Base-by-base conservation (phyloP, 1,140 invertebrate genomes). In the Drosophila malerkotliana region DNA sequence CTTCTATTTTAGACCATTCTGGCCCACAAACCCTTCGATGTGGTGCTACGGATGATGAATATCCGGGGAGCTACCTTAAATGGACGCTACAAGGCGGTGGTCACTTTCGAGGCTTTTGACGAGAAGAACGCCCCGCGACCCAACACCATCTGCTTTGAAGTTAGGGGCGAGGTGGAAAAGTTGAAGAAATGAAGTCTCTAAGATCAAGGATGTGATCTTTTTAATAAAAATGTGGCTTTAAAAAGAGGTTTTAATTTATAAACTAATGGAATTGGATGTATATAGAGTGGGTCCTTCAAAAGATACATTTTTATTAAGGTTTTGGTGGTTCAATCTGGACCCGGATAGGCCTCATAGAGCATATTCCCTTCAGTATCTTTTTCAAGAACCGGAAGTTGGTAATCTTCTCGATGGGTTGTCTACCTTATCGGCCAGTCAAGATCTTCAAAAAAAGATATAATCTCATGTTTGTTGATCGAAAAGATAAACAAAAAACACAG, bases 61-160 rank as follows among this genome's bases (percentile, higher is more conserved):
- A 32, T 87, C 5, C 57, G 62, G 2, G 82, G 66, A 0, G 5
- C 59, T 6, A 18, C 12, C 8, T 32, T 82, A 1, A 8, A 45
- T 4, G 82, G 82, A n/a, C 79, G 79, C 30, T 87, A 88, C 26
- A 87, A 87, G n/a, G 6, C 71, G 9, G 59, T 87, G 21, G 1
- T 57, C 12, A 62, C 41, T 3, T 8, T 87, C 14, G 83, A 87
- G 8, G 82, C 82, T 3, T 64, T 88, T 14, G 83, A 87, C 44
- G 37, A 56, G 0, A 61, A 21, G 15, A 74, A 79, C 18, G 1
- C 49, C 0, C 69, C 57, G 8, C 78, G 79, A 1, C 52, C 14
- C 2, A 32, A 52, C 1, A 44, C 45, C 7, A 34, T 88, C 37
- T 87, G 82, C 71, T 10, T 79, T 9, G 82, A 87, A 52, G 76